phyloP scores from a whole-genome alignment of 2,797 vertebrate species.

The Aotus griseimembra region DNA sequence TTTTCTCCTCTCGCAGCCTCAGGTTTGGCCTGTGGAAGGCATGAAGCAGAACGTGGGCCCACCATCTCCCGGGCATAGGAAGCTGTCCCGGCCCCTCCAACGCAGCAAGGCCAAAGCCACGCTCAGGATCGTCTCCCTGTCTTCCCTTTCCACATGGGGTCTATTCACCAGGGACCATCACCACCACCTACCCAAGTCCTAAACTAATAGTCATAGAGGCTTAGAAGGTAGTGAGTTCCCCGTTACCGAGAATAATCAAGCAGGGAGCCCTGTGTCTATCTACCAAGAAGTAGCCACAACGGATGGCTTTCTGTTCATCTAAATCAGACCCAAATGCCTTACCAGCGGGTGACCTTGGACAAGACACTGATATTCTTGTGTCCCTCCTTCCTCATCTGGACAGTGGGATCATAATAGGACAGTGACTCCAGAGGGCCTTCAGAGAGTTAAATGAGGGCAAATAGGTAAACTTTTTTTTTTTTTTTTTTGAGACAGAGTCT shows the following conservation, averaged over 20 bases:
- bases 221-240: not conserved
- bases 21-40: not conserved
- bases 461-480: not conserved
- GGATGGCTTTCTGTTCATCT: not conserved
- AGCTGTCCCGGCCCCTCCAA: too few species aligned
- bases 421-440: not conserved
- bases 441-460: not conserved
- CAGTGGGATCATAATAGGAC: not conserved
- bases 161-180: not conserved
- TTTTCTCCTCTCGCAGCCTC: not conserved
- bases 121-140: not conserved
- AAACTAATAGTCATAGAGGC: not conserved
- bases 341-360: not conserved
- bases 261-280: not conserved
- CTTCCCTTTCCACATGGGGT: fast-evolving
- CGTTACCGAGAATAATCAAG: not conserved
- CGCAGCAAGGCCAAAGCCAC: not conserved
- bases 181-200: not conserved
- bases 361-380: not conserved
- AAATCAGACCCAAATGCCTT: not conserved
- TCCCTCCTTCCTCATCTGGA: not conserved
- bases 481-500: not conserved
- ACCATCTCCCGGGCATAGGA: fast-evolving
- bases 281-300: not conserved
- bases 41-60: not conserved